Evolutionary conservation across 30 jellyfish, hydroid and myxozoan species (phyloP), one percentile per base, ranked within the genome.

Genomic region (Turritopsis dohrnii): DNA sequence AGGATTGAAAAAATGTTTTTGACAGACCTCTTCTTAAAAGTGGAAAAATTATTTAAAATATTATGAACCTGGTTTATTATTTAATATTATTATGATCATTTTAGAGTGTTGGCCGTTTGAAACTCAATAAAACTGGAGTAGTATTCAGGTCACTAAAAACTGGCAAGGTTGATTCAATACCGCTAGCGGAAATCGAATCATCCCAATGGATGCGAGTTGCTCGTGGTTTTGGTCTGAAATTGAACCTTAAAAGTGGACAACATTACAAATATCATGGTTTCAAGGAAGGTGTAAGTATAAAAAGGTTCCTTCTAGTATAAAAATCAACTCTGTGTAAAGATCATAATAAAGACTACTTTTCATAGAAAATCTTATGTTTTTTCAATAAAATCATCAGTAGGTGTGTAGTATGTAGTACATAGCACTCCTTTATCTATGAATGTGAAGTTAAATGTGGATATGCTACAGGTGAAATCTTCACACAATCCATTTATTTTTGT

Each of bases 131-230:
- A 66, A 94, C 87, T 73, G 97, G 97, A 24, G 85, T 84, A 23
- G 96, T 92, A 22, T 92, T 92, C 81, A 92, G 87, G 81, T 87
- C 97, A 54, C 86, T 75, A 74, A 92, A 92, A 74, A 92, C 97
- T n/a, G 97, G 97, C 41, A 92, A 81, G 73, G 96, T 92, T 20
- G 97, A 92, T 19, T 94, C 93, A 29, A 85, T 88, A 0, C 92
- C 97, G 20, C 88, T 89, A 18, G 88, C 94, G 31, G 97, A 92
- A 28, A 87, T 92, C 26, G 96, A 92, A 31, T 54, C 94, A 16
- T 82, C 87, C 16, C 76, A 92, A 30, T 92, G 97, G 97, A 69
- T 92, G 89, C 80, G 96, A 79, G 97, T 92, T 24, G 97, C 97
- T 19, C 88, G 95, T 23, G 97, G 97, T 21, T 92, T 65, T 75